A percentile compares a stretch with the other conserved stretches of the same genome.
These are phyloP conservation scores for Ptychadena robeensis DNA, from an alignment of 2,797 vertebrate genomes.

Conservation along the genomic window DNA sequence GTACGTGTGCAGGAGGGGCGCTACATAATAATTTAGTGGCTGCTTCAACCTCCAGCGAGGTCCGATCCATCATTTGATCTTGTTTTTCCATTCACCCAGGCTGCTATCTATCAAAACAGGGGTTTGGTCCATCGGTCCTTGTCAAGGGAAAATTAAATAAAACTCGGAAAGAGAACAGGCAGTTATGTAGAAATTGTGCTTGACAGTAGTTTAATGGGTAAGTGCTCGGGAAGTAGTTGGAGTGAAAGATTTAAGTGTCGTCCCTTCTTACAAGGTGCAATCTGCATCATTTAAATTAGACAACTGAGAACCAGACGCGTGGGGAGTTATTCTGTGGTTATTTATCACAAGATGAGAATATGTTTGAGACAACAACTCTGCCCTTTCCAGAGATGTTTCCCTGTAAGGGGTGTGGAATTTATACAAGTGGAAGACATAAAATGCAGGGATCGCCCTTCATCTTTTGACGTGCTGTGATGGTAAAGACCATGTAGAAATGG, in stretches of 20 bases:
- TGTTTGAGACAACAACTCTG: not conserved
- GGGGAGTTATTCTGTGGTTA: not conserved
- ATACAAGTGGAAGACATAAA: no score
- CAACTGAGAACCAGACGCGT: not conserved
- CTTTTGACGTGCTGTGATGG: no score
- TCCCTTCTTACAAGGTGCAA: not conserved
- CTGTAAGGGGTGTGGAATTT: no score
- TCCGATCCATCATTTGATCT: constrained; percentile 26
- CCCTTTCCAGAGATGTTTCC: no score
- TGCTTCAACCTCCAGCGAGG: constrained; percentile 10
- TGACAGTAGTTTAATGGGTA: constrained; percentile 8
- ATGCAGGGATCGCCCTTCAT: no score
- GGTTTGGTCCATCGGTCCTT: not conserved
- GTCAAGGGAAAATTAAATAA: constrained; percentile 41
- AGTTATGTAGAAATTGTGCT: constrained; percentile 26
- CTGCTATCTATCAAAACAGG: constrained; percentile 47
- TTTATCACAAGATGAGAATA: not conserved
- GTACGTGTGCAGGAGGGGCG: not conserved
- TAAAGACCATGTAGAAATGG: no score
- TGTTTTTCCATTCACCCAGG: constrained; percentile 24
- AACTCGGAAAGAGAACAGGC: not conserved
- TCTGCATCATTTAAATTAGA: not conserved
- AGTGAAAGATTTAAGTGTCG: not conserved
- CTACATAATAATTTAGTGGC: constrained; percentile 38
- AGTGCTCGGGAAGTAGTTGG: not conserved